Evolutionary conservation across 2,113 vertebrate genomes (phyloP).

Genomic region (rat (Rattus norvegicus)): GRCr8 NC_086019.1:217311001-217311500

Average conservation of each 20-base stretch:
- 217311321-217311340: constrained; percentile 13
- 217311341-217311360: constrained; percentile 54
- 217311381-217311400: not conserved
- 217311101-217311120: not conserved
- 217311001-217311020: not conserved
- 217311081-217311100: not conserved
- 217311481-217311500: not conserved
- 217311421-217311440: not conserved
- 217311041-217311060: not conserved
- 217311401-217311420: not conserved
- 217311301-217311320: accelerated
- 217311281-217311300: accelerated
- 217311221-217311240: constrained; percentile 42
- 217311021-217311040: not conserved
- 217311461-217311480: not conserved
- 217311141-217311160: not conserved
- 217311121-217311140: not conserved
- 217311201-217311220: not conserved
- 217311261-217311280: constrained; percentile 7
- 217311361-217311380: constrained; percentile 63
- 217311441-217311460: not conserved
- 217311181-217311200: not conserved
- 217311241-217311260: constrained; percentile 68
- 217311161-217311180: not conserved
- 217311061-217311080: not conserved